A percentile compares a stretch with the other conserved stretches of the same genome.
These are phyloP conservation scores for Riparia riparia DNA, from an alignment of 2,113 vertebrate genomes.

Conservation along the genomic window DNA sequence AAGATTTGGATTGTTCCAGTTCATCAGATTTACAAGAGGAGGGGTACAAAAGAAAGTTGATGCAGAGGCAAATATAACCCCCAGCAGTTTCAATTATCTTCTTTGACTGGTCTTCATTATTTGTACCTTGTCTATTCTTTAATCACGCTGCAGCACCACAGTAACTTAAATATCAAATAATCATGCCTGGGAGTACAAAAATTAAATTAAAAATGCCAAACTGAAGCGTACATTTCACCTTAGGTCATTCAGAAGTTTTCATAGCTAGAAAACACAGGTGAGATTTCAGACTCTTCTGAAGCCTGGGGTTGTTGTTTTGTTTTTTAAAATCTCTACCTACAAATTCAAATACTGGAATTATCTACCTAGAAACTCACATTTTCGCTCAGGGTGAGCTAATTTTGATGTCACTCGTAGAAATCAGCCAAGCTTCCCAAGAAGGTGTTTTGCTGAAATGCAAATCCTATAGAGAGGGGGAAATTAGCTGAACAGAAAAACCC, in stretches of 20 bases:
- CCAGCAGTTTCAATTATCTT: not conserved
- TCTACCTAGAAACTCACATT: not conserved
- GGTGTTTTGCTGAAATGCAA: not conserved
- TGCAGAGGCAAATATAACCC: not conserved
- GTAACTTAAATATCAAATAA: not conserved
- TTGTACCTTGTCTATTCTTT: not conserved
- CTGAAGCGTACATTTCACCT: not conserved
- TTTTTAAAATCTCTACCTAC: not conserved
- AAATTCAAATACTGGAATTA: not conserved
- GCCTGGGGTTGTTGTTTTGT: not conserved
- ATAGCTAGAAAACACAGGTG: not conserved
- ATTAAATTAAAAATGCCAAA: not conserved
- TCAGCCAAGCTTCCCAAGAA: not conserved
- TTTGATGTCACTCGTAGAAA: not conserved
- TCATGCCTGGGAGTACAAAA: not conserved
- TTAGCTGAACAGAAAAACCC: not conserved
- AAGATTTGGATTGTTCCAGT: not conserved
- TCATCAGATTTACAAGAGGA: not conserved
- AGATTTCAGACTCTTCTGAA: not conserved
- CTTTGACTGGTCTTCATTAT: not conserved
- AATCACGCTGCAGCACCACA: not conserved
- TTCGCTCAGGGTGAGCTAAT: not conserved
- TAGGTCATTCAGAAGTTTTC: not conserved
- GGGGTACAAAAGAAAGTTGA: not conserved
- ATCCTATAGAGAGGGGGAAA: not conserved